Evolutionary conservation across 2,888 invertebrate species (phyloP).

Genomic region (Pseudoips prasinana): DNA sequence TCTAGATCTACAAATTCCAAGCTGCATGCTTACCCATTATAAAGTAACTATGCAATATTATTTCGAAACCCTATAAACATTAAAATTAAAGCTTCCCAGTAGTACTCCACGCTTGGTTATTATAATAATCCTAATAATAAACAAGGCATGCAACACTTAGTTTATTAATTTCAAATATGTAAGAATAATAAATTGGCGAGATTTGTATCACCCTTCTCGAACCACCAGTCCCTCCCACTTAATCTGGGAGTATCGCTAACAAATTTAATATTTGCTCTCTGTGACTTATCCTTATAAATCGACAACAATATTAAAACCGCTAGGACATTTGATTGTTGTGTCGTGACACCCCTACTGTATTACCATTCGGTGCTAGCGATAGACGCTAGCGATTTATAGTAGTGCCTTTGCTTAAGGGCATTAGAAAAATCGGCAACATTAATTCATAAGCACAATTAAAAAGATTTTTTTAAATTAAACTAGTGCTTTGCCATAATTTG

Average conservation of each 20-base stretch:
- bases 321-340: conserved; percentile 74
- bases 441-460: too few relatives aligned
- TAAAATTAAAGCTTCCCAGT: too few relatives aligned
- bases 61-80: too few relatives aligned
- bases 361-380: conserved; percentile 36
- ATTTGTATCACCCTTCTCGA: conserved; percentile 19
- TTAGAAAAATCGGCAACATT: too few relatives aligned
- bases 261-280: conserved; percentile 80
- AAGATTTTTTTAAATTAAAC: too few relatives aligned
- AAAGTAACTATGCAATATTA: too few relatives aligned
- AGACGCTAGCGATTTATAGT: conserved; percentile 15
- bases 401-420: too few relatives aligned
- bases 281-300: conserved; percentile 81
- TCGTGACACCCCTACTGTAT: conserved; percentile 56
- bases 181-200: conserved; percentile 21
- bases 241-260: conserved; percentile 77
- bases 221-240: conserved; percentile 61
- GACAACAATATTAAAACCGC: conserved; percentile 80
- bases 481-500: too few relatives aligned
- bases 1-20: too few relatives aligned
- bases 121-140: background rate
- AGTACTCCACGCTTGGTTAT: background rate
- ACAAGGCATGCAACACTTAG: conserved; percentile 1
- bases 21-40: too few relatives aligned
- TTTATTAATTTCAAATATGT: conserved; percentile 12